Evolutionary conservation across 2,797 vertebrate genomes (phyloP).

Genomic region (Meriones psammophilus): DNA sequence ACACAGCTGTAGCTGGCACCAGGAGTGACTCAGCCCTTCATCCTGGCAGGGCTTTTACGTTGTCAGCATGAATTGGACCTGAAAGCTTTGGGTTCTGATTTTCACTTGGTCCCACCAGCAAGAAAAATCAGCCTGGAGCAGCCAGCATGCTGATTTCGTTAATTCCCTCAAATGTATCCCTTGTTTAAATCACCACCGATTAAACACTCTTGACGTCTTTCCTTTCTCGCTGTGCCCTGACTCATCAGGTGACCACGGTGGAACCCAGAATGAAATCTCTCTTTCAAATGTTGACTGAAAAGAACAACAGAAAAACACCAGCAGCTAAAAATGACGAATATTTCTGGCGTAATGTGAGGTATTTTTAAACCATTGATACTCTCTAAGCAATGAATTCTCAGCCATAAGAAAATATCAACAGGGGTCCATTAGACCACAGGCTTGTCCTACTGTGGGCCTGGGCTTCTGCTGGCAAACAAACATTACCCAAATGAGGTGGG

Average conservation of each 20-base stretch:
- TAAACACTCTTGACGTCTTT: slow-evolving; percentile 84
- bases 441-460: slow-evolving; percentile 67
- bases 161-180: slow-evolving; percentile 82
- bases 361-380: slow-evolving; percentile 67
- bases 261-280: slow-evolving; percentile 73
- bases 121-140: slow-evolving; percentile 81
- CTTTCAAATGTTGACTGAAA: slow-evolving; percentile 82
- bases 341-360: slow-evolving; percentile 58
- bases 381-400: slow-evolving; percentile 76
- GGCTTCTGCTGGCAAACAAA: slow-evolving; percentile 72
- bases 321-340: slow-evolving; percentile 75
- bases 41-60: slow-evolving; percentile 80
- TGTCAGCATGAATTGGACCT: slow-evolving; percentile 83
- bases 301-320: slow-evolving; percentile 78
- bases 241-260: slow-evolving; percentile 75
- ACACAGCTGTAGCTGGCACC: slow-evolving; percentile 80
- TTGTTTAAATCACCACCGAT: slow-evolving; percentile 83
- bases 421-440: slow-evolving; percentile 27
- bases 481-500: slow-evolving; percentile 55
- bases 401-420: slow-evolving; percentile 57
- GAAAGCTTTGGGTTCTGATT: slow-evolving; percentile 84
- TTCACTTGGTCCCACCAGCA: slow-evolving; percentile 80
- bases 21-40: slow-evolving; percentile 83
- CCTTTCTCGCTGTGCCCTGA: slow-evolving; percentile 76
- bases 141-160: slow-evolving; percentile 77